Base-by-base conservation (phyloP, 2,888 invertebrate species). In the Oligia fasciuncula region DNA sequence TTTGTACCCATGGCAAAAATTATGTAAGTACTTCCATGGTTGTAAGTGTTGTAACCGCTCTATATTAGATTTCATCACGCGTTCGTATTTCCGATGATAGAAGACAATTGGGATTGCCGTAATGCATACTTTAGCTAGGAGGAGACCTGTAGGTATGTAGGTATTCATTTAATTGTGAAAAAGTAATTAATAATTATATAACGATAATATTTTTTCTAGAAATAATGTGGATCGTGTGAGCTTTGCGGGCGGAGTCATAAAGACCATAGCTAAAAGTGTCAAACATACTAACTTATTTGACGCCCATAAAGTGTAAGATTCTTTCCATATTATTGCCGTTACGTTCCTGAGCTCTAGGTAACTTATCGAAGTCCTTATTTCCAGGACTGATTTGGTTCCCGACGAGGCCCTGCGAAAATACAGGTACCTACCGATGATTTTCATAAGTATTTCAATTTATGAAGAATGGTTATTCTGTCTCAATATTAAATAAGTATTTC, bases 221-320 rank as follows among this genome's bases (percentile, higher is more conserved):
- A 71, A 86, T 0, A 89, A 95, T 76, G 88, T 90, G 1, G 96
- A 95, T 76, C 89, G 89, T 4, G 92, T 94, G 23, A 96, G 96
- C 85, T 96, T 95, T 83, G 95, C 95, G 6, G 96, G 96, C 3
- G 89, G 80, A 29, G 68, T 93, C 11, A 86, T 96, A 29, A 94
- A 85, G 79, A 83, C 77, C 6, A 94, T 96, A 17, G 95, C 94
- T 13, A 90, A 14, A 62, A 67, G 54, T 4, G 74, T 79, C 49
- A 93, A 91, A 78, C 57, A 80, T 35, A 69, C 46, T 63, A 92
- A 95, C 73, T 40, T 93, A 57, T 92, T 93, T 70, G 91, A 91
- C 49, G 80, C 81, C 2, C 43, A 81, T 11, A 90, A 87, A 87
- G 91, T 88, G 95, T 95, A 91, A 89, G 91, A 79, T 43, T 62